Conservation (phyloP, 2,888 invertebrate genomes). For the Balanococcus diminutus region DNA sequence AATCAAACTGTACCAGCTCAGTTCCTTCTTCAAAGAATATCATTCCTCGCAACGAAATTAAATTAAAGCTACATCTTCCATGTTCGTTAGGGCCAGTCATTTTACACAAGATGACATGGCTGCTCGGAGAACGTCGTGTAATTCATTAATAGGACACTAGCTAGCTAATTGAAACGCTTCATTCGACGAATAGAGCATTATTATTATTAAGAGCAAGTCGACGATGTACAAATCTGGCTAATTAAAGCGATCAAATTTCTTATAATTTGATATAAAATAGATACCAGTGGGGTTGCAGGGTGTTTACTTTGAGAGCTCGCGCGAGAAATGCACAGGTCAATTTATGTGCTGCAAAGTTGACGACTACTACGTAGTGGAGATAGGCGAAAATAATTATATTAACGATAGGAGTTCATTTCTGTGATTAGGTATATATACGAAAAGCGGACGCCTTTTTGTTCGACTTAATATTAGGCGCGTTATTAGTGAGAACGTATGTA, state of each 20-base stretch:
- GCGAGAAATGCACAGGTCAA: constrained; percentile 2
- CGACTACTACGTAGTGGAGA: neutral
- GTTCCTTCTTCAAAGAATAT: no score
- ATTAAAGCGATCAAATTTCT: neutral
- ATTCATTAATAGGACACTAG: neutral
- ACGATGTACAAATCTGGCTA: neutral
- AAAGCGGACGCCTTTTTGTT: neutral
- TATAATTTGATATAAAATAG: neutral
- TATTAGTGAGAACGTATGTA: constrained; percentile 22
- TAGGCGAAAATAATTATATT: neutral
- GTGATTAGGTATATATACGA: neutral
- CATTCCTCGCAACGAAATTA: no score
- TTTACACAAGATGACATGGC: no score
- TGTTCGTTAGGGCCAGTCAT: no score
- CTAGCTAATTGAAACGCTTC: neutral
- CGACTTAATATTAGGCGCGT: constrained; percentile 1
- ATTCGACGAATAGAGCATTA: neutral
- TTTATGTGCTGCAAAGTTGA: neutral
- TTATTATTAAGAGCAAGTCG: neutral
- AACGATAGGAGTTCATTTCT: neutral
- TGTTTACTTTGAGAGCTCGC: neutral
- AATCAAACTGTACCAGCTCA: no score
- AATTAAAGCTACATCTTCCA: no score
- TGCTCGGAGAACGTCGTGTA: neutral
- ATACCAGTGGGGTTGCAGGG: neutral